Base-by-base conservation (phyloP, 2,797 vertebrate genomes). In the Chaunax sp. region DNA sequence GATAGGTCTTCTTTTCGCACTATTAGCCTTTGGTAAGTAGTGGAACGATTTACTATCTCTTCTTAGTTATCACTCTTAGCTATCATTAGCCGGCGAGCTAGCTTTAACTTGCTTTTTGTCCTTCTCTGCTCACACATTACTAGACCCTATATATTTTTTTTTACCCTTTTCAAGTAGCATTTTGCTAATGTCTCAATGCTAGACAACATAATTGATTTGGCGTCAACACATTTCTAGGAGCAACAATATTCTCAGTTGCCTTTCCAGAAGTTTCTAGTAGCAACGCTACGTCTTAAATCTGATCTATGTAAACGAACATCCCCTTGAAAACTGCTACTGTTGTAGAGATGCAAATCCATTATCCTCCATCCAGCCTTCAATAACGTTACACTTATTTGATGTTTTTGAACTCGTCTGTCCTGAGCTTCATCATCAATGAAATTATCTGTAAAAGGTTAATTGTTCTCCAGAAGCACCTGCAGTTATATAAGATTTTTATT, bases 1-100 rank as follows among this genome's bases (percentile, higher is more conserved):
- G 44, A 74, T 96, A 53, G 95, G 94, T 43, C 86, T 98, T 33
- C 82, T 95, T 5, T 93, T 94, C 52, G 82, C 93, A 23, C 90
- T 98, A 53, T 75, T 98, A 43, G 92, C 95, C 28, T 95, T 96
- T 70, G 95, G 97, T 98, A 78, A 97, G 97, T 94, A 84, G 25
- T 3, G 11, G 13, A 6, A 35, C 18, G 0, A 16, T 58, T 50
- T 43, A 3, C 25, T 15, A 1, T 26, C 1, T 30, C 10, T 6
- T 52, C 4, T 53, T 10, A 30, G 8, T 41, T 64, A 30, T 25
- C 1, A 33, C 26, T 9, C 72, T 43, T 0, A 60, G 80, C 82
- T 75, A 78, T 25, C 57, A 2, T 66, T 87, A 86, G 87, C 87
- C 20, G 1, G 11, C 18, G 19, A 59, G 87, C 85, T 89, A 87